Evolutionary conservation across 2,888 invertebrate species (phyloP).

Genomic region (Himalopsyche anomala): DNA sequence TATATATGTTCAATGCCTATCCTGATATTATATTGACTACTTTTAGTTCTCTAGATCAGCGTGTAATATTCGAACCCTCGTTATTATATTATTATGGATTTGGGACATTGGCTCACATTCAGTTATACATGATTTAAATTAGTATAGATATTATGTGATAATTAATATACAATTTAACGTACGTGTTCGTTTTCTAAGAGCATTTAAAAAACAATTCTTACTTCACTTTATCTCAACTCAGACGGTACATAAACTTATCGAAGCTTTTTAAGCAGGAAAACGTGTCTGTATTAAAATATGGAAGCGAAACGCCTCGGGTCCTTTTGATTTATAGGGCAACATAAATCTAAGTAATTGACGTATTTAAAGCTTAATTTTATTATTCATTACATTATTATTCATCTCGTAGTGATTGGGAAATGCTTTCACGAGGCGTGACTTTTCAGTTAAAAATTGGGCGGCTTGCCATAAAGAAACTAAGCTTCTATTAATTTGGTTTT

Average conservation of each 20-base stretch:
- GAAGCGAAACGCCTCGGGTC: not conserved
- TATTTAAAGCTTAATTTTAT: slow-evolving; percentile 51
- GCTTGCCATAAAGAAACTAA: not conserved
- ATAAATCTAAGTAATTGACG: slow-evolving; percentile 57
- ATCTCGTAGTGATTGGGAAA: slow-evolving; percentile 16
- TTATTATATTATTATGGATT: too few relatives aligned
- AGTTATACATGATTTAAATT: too few relatives aligned
- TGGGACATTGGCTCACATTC: too few relatives aligned
- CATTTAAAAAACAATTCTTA: not conserved
- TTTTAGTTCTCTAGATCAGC: too few relatives aligned
- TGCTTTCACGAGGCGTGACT: slow-evolving; percentile 18
- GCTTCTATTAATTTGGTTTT: not conserved
- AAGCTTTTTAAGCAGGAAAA: not conserved
- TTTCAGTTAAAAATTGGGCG: not conserved
- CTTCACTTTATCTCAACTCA: not conserved
- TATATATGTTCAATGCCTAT: too few relatives aligned
- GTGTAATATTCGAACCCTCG: too few relatives aligned
- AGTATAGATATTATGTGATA: too few relatives aligned
- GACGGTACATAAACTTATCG: not conserved
- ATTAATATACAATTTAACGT: too few relatives aligned
- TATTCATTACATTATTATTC: slow-evolving; percentile 38
- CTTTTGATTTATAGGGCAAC: slow-evolving; percentile 48
- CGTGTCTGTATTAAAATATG: slow-evolving; percentile 13
- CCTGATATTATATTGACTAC: too few relatives aligned
- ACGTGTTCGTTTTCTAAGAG: too few relatives aligned